phyloP scores from a whole-genome alignment of 2,113 vertebrate genomes.

The Serinus canaria region DNA sequence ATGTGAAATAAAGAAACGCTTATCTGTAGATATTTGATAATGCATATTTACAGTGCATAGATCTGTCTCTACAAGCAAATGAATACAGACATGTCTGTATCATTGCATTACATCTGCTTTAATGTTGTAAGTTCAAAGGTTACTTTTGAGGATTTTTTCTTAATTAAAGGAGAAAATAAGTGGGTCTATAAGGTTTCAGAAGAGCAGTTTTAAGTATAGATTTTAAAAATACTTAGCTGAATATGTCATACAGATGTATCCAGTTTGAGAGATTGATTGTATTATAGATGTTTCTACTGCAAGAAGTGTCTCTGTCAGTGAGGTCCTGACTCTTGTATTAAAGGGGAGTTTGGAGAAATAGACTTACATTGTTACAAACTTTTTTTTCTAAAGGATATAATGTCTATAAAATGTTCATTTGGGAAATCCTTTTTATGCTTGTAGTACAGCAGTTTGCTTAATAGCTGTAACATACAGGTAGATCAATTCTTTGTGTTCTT shows the following conservation, averaged over 20 bases:
- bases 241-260: not conserved
- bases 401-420: not conserved
- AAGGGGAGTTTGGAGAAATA: not conserved
- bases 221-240: conserved; percentile 15
- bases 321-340: not conserved
- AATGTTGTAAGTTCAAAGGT: conserved; percentile 22
- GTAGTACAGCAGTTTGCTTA: not conserved
- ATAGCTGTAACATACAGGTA: not conserved
- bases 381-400: not conserved
- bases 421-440: not conserved
- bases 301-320: not conserved
- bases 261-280: not conserved
- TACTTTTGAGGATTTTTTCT: conserved; percentile 46
- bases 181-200: conserved; percentile 5
- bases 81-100: conserved; percentile 23
- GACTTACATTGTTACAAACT: not conserved
- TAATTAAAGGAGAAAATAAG: conserved; percentile 40
- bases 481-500: not conserved
- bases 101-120: conserved; percentile 28
- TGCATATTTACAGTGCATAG: not conserved
- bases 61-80: conserved; percentile 46
- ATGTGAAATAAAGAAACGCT: conserved; percentile 28
- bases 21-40: conserved; percentile 36
- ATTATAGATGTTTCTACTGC: not conserved
- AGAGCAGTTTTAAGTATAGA: not conserved